Evolutionary conservation across 2,113 vertebrate genomes (phyloP), one percentile per base, ranked within the genome.

Genomic region (Gopherus flavomarginatus): DNA sequence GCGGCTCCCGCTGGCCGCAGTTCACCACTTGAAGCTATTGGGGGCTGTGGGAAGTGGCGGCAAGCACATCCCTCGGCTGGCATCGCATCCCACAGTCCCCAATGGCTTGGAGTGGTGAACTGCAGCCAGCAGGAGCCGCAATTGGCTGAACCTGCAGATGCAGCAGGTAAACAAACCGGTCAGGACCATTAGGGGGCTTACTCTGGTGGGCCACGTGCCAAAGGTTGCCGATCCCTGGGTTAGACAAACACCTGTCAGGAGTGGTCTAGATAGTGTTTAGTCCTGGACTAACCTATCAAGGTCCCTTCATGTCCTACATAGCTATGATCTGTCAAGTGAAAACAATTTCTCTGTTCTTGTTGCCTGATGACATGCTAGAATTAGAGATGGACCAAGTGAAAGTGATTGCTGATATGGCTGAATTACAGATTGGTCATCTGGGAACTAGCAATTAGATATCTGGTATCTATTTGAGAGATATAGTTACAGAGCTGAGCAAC

Each of bases 261-360:
- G 6, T 35, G 5, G 59, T 35, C 29, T 35, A 62, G 13, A 16
- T 35, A 62, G 35, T 31, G 16, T 7, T 65, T n/a, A n/a, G 62
- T n/a, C 31, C 62, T 65, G 7, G 16, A 65, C 29, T 65, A 6
- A 35, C 31, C 16, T 65, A 9, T 35, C 31, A 35, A 35, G 31
- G 31, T n/a, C 31, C 6, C 62, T 65, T 65, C 62, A 16, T 65
- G 16, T 65, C 13, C 62, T 65, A 35, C 16, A 65, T 35, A 35
- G 14, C 31, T 31, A 65, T 65, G 57, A 59, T 83, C 78, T 87
- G 80, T 12, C 81, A 92, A 17, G 7, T 83, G 65, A 94, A 85
- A 94, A 86, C 81, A 89, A 8, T 93, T 86, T 56, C 65, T 91
- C 90, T 97, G 81, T 86, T 97, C 90, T 94, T 93, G 88, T 75